Percentiles rank a stretch among this genome's conserved stretches.
These are phyloP conservation scores for Hydractinia symbiolongicarpus DNA, from an alignment of 30 jellyfish, hydroid and myxozoan genomes.

Conservation along the genomic window DNA sequence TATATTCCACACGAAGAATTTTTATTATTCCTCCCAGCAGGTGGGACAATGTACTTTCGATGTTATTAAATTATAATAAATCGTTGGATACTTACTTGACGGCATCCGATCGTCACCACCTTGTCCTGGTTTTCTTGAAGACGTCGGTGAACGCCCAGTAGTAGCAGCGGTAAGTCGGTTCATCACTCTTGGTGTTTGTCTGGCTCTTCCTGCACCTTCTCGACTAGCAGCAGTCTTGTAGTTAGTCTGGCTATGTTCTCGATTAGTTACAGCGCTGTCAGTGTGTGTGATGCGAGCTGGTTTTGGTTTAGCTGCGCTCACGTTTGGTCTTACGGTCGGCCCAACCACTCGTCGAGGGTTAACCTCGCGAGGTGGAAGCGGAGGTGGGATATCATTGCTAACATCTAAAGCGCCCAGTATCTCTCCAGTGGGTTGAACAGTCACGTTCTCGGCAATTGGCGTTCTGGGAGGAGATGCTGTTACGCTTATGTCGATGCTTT, in stretches of 20 bases:
- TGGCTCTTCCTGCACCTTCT: not conserved
- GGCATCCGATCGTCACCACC: slow-evolving; percentile 25
- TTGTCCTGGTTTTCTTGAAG: slow-evolving; percentile 13
- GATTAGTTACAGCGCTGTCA: not conserved
- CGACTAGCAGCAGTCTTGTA: not conserved
- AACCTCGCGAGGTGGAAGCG: slow-evolving; percentile 32
- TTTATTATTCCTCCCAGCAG: no score
- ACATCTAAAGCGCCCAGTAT: not conserved
- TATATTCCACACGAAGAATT: no score
- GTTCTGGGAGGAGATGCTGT: no score
- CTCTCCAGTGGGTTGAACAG: not conserved
- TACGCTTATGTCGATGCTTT: not conserved
- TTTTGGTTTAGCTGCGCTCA: not conserved
- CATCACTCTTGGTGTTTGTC: slow-evolving; percentile 32
- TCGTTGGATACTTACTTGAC: slow-evolving; percentile 11
- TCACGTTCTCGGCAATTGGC: not conserved
- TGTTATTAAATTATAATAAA: not conserved
- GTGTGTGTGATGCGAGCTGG: not conserved
- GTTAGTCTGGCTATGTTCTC: not conserved
- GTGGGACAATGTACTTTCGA: no score
- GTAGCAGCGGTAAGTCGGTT: slow-evolving; percentile 21
- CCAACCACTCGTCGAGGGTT: slow-evolving; percentile 25
- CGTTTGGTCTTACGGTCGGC: not conserved
- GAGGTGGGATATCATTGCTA: slow-evolving; percentile 29
- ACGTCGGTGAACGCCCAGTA: slow-evolving; percentile 22